Base-by-base conservation (phyloP, 1,140 invertebrate species). In the Trypoxylus dichotomus region DNA sequence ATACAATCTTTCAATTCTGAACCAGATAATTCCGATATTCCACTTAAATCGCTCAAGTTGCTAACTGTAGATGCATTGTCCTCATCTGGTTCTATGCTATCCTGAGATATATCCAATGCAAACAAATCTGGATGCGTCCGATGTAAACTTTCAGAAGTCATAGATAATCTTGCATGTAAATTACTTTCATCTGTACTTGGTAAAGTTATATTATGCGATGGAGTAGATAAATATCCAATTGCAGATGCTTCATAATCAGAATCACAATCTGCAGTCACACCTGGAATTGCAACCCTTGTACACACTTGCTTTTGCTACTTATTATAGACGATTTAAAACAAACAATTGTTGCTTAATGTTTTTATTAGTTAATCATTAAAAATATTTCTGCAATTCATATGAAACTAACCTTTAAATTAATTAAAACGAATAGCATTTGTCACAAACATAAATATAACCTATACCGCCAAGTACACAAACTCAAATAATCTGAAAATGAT, bases 31-130 rank as follows among this genome's bases (percentile, higher is more conserved):
- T 92, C 90, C 1, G 91, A 91, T 3, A 92, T 81, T 2, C 90
- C 91, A 81, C 91, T 91, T 74, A 92, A 84, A 79, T 91, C 90
- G n/a, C 93, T 94, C 15, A 93, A 85, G 83, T 93, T 90, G 83
- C 92, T 93, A 41, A 91, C 89, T 1, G 91, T 91, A 2, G 90
- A 90, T 3, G 90, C 90, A 77, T 91, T 90, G 74, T 91, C 89
- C 82, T 91, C 89, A 71, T 91, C 91, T 58, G 89, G 88, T 79
- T 91, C 89, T 42, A 84, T 47, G 19, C 77, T 74, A 76, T 76
- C 60, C 76, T 76, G 74, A 32, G 42, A 78, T n/a, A 27, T 81
- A 60, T 83, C 82, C 54, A 75, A 75, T 24, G 60, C 37, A 32
- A 74, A 74, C 1, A 74, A 3, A 42, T 74, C 37, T 7, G 19